Base-by-base conservation (phyloP, 2,888 invertebrate genomes). In the Himalopsyche kuldschensis region DNA sequence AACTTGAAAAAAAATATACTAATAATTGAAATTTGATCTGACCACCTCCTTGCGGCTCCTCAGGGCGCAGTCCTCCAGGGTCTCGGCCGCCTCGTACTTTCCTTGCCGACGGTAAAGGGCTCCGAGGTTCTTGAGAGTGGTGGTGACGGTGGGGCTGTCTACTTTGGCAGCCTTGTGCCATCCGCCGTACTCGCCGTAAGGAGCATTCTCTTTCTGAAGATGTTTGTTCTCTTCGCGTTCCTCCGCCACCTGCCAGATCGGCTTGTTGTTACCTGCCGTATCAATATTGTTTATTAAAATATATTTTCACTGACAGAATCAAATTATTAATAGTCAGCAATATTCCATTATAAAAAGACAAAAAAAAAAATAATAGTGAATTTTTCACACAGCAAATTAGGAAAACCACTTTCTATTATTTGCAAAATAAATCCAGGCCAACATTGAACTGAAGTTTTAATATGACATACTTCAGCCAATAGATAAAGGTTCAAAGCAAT, bases 111-210 rank as follows among this genome's bases (percentile, higher is more conserved):
- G 94, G 91, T 99, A 99, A 78, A 99, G 94, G 30, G 99, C 99
- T 86, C 99, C 99, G 84, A 99, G 93, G 92, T 99, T 99, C 93
- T 99, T 99, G 87, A 99, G 92, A 0, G 99, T 99, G 27, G 99
- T 99, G 24, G 98, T 98, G 55, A 99, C 98, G 0, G 98, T 98
- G 0, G 98, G 98, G 1, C 97, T 97, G 90, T 99, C 99, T 86
- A 98, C 98, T 93, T 98, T 99, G 78, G 98, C 98, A 81, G 98
- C 98, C 91, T 98, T 99, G 90, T 99, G 98, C 98, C 98, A 99
- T 30, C 97, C 98, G 20, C 97, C 97, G 88, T 97, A 97, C 88
- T 96, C 96, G 5, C 97, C 97, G 87, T 97, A 97, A 0, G 97
- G 97, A 30, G 96, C 95, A 89, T 97, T 97, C 89, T 96, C 97